Conservation (phyloP, 2,797 vertebrate species). For the Acestrorhynchus altus region DNA sequence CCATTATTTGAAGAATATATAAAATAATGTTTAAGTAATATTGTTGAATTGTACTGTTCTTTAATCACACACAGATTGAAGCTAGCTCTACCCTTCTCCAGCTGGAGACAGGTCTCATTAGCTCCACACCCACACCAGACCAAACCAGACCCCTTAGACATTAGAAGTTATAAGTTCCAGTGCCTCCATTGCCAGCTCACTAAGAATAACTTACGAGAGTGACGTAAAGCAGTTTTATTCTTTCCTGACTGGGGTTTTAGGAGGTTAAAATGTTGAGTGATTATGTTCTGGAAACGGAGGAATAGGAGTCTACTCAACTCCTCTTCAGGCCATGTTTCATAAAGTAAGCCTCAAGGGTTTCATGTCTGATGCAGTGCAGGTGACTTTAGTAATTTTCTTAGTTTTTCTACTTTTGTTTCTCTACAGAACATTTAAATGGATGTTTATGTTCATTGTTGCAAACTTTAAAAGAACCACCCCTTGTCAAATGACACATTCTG, state of each 20-base stretch:
- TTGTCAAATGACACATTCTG: too few relatives aligned
- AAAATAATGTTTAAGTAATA: too few relatives aligned
- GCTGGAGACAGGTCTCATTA: slow-evolving; percentile 15
- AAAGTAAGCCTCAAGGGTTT: not conserved
- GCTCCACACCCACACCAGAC: slow-evolving; percentile 12
- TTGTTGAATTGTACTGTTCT: not conserved
- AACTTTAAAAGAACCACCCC: too few relatives aligned
- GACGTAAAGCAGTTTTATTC: not conserved
- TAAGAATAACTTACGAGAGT: not conserved
- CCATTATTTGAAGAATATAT: not conserved
- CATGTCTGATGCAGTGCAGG: not conserved
- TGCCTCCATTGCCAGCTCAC: not conserved
- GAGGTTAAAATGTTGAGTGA: not conserved
- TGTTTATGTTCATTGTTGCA: too few relatives aligned
- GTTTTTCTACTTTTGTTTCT: not conserved
- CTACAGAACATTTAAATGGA: too few relatives aligned
- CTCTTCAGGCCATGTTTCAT: not conserved
- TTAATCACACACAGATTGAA: slow-evolving; percentile 13
- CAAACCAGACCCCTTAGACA: not conserved
- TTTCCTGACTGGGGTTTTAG: slow-evolving; percentile 5
- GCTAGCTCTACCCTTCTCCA: not conserved
- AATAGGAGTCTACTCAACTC: not conserved
- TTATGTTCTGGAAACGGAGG: not conserved
- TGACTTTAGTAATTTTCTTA: not conserved
- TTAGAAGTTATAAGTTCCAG: too few relatives aligned